These are phyloP conservation scores for Helogale parvula DNA, from an alignment of 2,113 vertebrate species.

Conservation along the genomic window DNA sequence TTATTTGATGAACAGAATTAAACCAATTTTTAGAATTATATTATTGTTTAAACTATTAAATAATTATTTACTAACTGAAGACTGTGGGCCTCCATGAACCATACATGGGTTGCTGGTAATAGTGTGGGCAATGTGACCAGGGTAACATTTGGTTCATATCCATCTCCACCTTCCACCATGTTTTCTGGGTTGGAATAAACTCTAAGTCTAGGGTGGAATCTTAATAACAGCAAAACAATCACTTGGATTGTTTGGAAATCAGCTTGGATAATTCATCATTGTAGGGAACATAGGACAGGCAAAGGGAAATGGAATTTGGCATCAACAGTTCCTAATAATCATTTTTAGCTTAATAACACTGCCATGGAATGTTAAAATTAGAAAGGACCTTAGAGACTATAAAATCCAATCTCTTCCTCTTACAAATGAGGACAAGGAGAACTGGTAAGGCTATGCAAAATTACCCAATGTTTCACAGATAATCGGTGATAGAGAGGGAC, in stretches of 20 bases:
- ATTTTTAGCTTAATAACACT: slow-evolving; percentile 10
- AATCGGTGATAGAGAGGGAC: neutral
- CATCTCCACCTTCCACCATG: neutral
- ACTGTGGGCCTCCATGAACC: neutral
- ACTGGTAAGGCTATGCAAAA: neutral
- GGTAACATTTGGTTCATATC: neutral
- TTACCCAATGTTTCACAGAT: slow-evolving; percentile 41
- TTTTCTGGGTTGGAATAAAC: slow-evolving; percentile 1
- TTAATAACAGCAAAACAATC: neutral
- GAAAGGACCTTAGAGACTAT: slow-evolving; percentile 62
- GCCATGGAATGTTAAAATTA: slow-evolving; percentile 60
- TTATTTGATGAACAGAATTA: neutral
- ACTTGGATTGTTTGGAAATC: slow-evolving; percentile 16
- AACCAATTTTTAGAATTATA: neutral
- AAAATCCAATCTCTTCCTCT: slow-evolving; percentile 56
- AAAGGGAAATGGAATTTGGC: slow-evolving; percentile 56
- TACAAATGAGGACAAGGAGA: slow-evolving; percentile 34
- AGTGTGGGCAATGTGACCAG: neutral
- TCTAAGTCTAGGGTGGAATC: neutral
- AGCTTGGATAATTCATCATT: slow-evolving; percentile 37
- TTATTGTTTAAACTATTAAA: neutral
- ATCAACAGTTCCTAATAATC: slow-evolving; percentile 35
- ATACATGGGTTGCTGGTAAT: neutral
- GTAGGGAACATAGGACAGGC: neutral
- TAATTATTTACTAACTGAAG: slow-evolving; percentile 3